Evolutionary conservation across 2,888 invertebrate species (phyloP).

Genomic region (Hypsopygia costalis): DNA sequence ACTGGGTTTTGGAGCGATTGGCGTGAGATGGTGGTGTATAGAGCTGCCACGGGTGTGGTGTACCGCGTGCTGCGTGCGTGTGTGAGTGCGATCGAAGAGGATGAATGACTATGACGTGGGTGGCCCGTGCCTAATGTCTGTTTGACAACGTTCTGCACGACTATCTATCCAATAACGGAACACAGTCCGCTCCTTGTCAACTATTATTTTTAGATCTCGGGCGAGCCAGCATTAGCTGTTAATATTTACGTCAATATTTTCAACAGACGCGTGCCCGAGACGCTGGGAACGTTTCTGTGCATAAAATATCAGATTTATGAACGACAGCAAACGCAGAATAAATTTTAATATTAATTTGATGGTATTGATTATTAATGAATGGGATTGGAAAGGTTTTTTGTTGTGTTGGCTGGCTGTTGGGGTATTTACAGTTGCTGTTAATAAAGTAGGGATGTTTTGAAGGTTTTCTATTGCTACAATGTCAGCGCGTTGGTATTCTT

Average conservation of each 20-base stretch:
- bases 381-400: conserved; percentile 9
- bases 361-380: conserved; percentile 19
- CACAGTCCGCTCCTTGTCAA: conserved; percentile 35
- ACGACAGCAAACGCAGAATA: neutral
- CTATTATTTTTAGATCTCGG: conserved; percentile 69
- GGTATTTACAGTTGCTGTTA: conserved; percentile 1
- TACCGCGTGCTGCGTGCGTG: conserved; percentile 34
- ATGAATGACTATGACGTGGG: conserved; percentile 76
- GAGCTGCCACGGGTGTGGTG: conserved; percentile 37
- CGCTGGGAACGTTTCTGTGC: conserved; percentile 11
- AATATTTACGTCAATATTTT: conserved; percentile 30
- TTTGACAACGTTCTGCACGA: conserved; percentile 54
- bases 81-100: conserved; percentile 70
- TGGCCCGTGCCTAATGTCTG: conserved; percentile 55
- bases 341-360: conserved; percentile 7
- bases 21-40: conserved; percentile 24
- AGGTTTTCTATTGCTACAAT: conserved; percentile 11
- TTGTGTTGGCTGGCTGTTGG: conserved; percentile 12
- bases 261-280: conserved; percentile 9
- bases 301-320: conserved; percentile 1
- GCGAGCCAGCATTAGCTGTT: conserved; percentile 21
- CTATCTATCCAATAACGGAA: conserved; percentile 34
- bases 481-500: conserved; percentile 17
- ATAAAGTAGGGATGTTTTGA: conserved; percentile 6
- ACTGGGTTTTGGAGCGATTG: conserved; percentile 16